Conservation (phyloP, 2,888 invertebrate genomes). For the Trisateles emortualis region DNA sequence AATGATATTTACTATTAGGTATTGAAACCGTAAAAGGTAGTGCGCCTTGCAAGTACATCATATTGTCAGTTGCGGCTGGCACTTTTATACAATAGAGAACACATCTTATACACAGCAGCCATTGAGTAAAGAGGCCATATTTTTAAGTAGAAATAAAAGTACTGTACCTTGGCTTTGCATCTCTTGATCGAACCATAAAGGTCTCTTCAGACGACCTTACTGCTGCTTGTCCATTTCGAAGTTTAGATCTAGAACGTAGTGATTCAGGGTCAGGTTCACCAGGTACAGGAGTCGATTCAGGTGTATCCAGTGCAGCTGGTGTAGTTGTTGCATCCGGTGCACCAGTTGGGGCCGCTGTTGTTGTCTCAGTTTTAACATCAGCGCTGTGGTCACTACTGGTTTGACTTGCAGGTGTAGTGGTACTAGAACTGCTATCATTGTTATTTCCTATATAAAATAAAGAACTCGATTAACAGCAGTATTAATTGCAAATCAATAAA, state of each 20-base stretch:
- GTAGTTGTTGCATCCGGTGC: too few relatives aligned
- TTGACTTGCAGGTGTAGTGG: not conserved
- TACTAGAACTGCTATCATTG: constrained; percentile 3
- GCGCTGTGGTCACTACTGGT: not conserved
- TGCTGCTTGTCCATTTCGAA: too few relatives aligned
- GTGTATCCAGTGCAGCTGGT: not conserved
- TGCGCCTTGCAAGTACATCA: too few relatives aligned
- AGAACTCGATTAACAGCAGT: not conserved
- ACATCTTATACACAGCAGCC: too few relatives aligned
- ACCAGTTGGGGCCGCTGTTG: too few relatives aligned
- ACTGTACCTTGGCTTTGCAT: constrained; percentile 5
- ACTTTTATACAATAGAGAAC: too few relatives aligned
- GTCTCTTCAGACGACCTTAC: not conserved
- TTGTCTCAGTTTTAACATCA: not conserved
- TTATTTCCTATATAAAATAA: not conserved
- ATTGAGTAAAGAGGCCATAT: too few relatives aligned
- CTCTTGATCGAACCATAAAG: constrained; percentile 5
- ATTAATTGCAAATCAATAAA: not conserved
- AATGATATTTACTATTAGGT: too few relatives aligned
- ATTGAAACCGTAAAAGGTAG: too few relatives aligned
- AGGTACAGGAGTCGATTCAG: not conserved
- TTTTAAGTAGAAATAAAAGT: too few relatives aligned
- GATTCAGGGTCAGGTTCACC: not conserved
- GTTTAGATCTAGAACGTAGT: too few relatives aligned
- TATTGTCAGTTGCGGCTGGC: too few relatives aligned